These are phyloP conservation scores for Hirudinaria manillensis DNA, from an alignment of 2,888 invertebrate species.

Conservation along the genomic window DNA sequence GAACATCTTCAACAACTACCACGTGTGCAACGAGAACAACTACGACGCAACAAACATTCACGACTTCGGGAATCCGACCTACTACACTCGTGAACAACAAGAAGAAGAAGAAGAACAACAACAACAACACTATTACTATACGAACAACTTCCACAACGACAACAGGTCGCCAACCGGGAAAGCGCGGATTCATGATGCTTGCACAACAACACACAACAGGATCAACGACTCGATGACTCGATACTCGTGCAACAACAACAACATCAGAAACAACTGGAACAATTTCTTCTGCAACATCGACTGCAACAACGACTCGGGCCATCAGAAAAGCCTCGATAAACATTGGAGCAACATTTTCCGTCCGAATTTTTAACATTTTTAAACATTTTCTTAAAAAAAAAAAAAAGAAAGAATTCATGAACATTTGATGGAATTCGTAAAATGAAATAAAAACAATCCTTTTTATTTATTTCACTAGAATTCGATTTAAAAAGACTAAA, in stretches of 20 bases:
- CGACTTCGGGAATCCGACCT: neutral
- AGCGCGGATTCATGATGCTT: too few relatives aligned
- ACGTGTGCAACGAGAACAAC: constrained; percentile 10
- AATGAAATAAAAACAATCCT: too few relatives aligned
- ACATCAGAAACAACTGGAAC: neutral
- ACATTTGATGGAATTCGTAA: too few relatives aligned
- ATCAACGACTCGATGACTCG: too few relatives aligned
- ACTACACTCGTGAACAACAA: too few relatives aligned
- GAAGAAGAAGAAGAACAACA: too few relatives aligned
- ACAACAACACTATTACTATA: neutral
- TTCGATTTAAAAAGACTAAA: too few relatives aligned
- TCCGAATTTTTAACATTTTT: too few relatives aligned
- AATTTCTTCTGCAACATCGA: neutral
- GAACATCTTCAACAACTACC: constrained; percentile 7
- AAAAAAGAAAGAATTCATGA: too few relatives aligned
- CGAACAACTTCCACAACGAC: constrained; percentile 10
- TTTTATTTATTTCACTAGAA: too few relatives aligned
- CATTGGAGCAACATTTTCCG: neutral
- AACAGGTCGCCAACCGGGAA: neutral
- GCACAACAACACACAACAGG: too few relatives aligned
- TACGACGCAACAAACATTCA: neutral
- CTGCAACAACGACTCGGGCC: neutral
- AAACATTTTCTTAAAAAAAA: too few relatives aligned
- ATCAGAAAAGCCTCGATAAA: neutral
- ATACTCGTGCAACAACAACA: neutral